A percentile compares a stretch with the other conserved stretches of the same genome.
These are phyloP conservation scores for Tethea ocularis DNA, from an alignment of 2,888 invertebrate species.

Conservation along the genomic window DNA sequence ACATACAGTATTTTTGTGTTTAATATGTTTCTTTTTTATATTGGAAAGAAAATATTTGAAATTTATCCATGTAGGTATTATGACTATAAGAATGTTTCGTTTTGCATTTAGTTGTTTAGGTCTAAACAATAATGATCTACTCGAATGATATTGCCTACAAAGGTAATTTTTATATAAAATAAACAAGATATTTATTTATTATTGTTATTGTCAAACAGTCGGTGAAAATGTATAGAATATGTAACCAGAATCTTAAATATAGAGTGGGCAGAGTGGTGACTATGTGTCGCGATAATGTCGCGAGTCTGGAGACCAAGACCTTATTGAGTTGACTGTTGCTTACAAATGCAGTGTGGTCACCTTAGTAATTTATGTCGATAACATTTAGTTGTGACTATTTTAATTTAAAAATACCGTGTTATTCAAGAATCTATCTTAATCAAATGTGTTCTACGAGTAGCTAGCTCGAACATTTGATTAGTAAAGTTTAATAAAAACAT, in stretches of 20 bases:
- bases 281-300: constrained; percentile 64
- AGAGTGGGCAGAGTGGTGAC: constrained; percentile 61
- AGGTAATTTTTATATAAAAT: too few species aligned
- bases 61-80: too few species aligned
- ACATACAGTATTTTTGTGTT: too few species aligned
- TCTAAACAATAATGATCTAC: too few species aligned
- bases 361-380: constrained; percentile 19
- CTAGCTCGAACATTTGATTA: too few species aligned
- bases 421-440: not conserved
- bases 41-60: too few species aligned
- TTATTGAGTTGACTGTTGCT: constrained; percentile 60
- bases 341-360: constrained; percentile 40
- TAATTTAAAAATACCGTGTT: not conserved
- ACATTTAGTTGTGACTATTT: constrained; percentile 4
- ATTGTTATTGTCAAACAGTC: not conserved
- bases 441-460: not conserved
- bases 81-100: too few species aligned
- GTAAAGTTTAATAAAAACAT: too few species aligned
- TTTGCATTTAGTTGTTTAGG: too few species aligned
- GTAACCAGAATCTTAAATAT: constrained; percentile 33
- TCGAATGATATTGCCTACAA: too few species aligned
- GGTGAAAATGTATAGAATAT: constrained; percentile 21
- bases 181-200: too few species aligned
- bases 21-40: too few species aligned
- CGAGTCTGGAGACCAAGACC: constrained; percentile 53